Evolutionary conservation across 2,888 invertebrate genomes (phyloP), one percentile per base, ranked within the genome.

Genomic region (Agrotis clavis): DNA sequence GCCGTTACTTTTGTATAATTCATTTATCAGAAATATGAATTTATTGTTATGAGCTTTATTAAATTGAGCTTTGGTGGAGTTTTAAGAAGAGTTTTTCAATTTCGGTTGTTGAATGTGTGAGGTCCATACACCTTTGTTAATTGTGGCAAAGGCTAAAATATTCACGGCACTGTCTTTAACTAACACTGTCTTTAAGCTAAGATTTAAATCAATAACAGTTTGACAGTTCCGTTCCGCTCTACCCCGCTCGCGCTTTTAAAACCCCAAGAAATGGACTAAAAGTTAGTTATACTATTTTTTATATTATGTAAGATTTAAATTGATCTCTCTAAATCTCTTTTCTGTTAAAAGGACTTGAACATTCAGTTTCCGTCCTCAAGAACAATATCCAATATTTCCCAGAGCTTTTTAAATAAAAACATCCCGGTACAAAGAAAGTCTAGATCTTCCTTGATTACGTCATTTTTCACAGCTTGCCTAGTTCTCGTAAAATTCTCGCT

Each of bases 41-140:
- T 78, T 83, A 85, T 82, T 80, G 53, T 60, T 82, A 73, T 71
- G 62, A 62, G 67, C 68, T 76, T 81, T 65, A 80, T 85, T 80
- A 75, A 83, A 77, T 85, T 68, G 77, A 69, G 56, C 16, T 70
- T 14, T 54, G 48, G 60, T 67, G 71, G 71, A 25, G 21, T 45
- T 56, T 62, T 56, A 51, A 65, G 56, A 41, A 1, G 19, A 54
- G 11, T 25, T 25, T 66, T 68, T 51, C 14, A 74, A 51, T 74
- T 74, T 67, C 0, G 45, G 21, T 50, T 19, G 45, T 50, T 4
- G n/a, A 4, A 0, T 50, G 48, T 0, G 53, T 71, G 71, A n/a
- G 53, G 63, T 71, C 21, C 5, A n/a, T n/a, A n/a, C n/a, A n/a
- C n/a, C n/a, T n/a, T n/a, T n/a, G n/a, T 30, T 3, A 30, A 30